Percentiles rank a stretch among this genome's conserved stretches.
phyloP scores from a whole-genome alignment of 2,797 vertebrate genomes.

The Myripristis jacobus region DNA sequence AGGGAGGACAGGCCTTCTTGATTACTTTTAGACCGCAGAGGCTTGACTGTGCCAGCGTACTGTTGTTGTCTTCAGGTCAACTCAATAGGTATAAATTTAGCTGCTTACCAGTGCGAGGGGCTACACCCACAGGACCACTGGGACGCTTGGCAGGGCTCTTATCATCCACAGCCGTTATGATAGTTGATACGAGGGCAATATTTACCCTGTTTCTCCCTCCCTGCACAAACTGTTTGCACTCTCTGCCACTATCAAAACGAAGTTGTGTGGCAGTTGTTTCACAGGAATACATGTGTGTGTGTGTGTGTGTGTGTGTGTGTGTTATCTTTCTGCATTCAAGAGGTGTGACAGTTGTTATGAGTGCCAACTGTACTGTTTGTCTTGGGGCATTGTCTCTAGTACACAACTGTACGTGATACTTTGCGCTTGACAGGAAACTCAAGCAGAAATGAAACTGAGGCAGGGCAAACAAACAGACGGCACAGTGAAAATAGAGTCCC shows the following conservation, averaged over 20 bases:
- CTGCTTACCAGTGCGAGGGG: constrained; percentile 32
- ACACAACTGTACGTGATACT: constrained; percentile 23
- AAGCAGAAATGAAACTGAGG: constrained; percentile 46
- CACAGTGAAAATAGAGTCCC: constrained; percentile 1
- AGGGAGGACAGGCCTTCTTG: constrained; percentile 43
- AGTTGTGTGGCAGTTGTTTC: constrained; percentile 34
- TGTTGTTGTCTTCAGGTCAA: constrained; percentile 44
- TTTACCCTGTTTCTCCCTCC: constrained; percentile 43
- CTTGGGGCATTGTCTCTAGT: constrained; percentile 29
- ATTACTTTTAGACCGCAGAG: constrained; percentile 58
- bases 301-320: background rate
- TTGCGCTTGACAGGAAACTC: constrained; percentile 40
- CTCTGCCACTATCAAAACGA: constrained; percentile 19
- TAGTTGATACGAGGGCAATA: constrained; percentile 31
- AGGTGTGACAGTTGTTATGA: constrained; percentile 53
- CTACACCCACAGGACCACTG: constrained; percentile 32
- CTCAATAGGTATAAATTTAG: constrained; percentile 33
- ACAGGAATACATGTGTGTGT: constrained; percentile 9
- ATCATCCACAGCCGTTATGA: constrained; percentile 37
- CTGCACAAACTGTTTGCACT: constrained; percentile 40
- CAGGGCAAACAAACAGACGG: background rate
- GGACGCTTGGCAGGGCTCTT: constrained; percentile 42
- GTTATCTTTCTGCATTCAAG: constrained; percentile 45
- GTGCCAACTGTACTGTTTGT: constrained; percentile 41
- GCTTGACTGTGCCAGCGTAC: constrained; percentile 35